These are phyloP conservation scores for Fissipunctia ypsillon DNA, from an alignment of 2,888 invertebrate species.

Conservation along the genomic window DNA sequence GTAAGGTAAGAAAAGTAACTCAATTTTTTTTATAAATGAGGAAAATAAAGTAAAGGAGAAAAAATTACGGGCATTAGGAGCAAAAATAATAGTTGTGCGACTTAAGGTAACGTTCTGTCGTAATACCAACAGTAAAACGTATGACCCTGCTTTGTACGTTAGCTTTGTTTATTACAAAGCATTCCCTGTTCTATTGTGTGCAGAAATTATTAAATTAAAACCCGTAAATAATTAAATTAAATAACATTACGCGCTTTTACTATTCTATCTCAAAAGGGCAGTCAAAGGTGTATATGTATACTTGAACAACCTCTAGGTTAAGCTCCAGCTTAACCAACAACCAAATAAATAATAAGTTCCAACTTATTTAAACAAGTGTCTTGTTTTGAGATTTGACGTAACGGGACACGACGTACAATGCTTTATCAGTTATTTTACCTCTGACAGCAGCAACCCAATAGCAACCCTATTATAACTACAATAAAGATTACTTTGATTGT, in stretches of 20 bases:
- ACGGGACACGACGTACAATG: not conserved
- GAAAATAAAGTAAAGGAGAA: conserved; percentile 27
- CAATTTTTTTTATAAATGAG: conserved; percentile 27
- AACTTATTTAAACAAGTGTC: not conserved
- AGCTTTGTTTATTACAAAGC: conserved; percentile 47
- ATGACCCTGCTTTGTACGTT: conserved; percentile 42
- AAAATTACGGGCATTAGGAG: conserved; percentile 46
- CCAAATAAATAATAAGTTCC: no score
- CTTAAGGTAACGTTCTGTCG: conserved; percentile 54
- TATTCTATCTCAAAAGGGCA: not conserved
- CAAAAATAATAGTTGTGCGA: conserved; percentile 56
- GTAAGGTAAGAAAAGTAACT: conserved; percentile 6
- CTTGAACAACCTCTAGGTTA: not conserved
- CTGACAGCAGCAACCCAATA: not conserved
- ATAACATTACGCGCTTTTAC: not conserved
- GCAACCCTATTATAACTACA: not conserved
- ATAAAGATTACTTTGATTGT: not conserved
- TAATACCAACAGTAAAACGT: conserved; percentile 49
- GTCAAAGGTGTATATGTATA: not conserved
- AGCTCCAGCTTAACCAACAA: no score
- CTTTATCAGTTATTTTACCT: not conserved
- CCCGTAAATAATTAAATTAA: conserved; percentile 36
- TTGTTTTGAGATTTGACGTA: not conserved
- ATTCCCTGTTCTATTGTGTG: conserved; percentile 19
- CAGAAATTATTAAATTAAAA: conserved; percentile 38